Evolutionary conservation across 1,140 invertebrate genomes (phyloP).

Genomic region (Spodoptera litura): DNA sequence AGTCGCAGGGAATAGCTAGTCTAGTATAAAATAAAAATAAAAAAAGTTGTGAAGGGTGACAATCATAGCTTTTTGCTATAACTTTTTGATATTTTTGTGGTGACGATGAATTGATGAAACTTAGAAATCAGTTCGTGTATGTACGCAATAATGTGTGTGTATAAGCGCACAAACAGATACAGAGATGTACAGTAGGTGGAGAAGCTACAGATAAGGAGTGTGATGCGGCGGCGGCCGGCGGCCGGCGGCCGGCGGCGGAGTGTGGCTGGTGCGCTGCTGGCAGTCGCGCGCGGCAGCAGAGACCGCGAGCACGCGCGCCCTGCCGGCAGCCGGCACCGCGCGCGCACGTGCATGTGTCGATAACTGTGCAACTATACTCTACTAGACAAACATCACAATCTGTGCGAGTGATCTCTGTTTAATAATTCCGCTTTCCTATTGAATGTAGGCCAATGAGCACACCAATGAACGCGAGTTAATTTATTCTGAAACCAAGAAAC

Average conservation of each 20-base stretch:
- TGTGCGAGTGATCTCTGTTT: slow-evolving; percentile 20
- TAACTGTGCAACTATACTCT: background rate
- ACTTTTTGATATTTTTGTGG: too few species aligned
- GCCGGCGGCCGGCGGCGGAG: too few species aligned
- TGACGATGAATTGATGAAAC: too few species aligned
- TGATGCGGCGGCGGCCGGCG: background rate
- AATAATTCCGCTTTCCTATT: slow-evolving; percentile 13
- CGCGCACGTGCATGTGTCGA: background rate
- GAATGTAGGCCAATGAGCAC: slow-evolving; percentile 4
- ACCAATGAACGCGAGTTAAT: background rate
- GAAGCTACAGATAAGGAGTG: background rate
- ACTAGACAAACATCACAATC: background rate
- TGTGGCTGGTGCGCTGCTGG: too few species aligned
- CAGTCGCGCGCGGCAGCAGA: slow-evolving; percentile 19
- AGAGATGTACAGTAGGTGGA: background rate
- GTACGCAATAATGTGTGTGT: too few species aligned
- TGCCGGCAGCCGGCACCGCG: background rate
- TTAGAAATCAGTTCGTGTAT: too few species aligned
- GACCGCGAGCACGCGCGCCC: slow-evolving; percentile 12
- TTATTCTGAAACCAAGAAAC: background rate
- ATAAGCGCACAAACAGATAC: too few species aligned
- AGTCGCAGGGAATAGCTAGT: too few species aligned
- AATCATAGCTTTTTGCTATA: too few species aligned
- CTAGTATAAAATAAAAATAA: too few species aligned
- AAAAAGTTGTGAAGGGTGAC: too few species aligned